Percentiles rank a stretch among this genome's conserved stretches.
Evolutionary conservation across 2,888 invertebrate species (phyloP).

Genomic region (Pyrrhia umbra): DNA sequence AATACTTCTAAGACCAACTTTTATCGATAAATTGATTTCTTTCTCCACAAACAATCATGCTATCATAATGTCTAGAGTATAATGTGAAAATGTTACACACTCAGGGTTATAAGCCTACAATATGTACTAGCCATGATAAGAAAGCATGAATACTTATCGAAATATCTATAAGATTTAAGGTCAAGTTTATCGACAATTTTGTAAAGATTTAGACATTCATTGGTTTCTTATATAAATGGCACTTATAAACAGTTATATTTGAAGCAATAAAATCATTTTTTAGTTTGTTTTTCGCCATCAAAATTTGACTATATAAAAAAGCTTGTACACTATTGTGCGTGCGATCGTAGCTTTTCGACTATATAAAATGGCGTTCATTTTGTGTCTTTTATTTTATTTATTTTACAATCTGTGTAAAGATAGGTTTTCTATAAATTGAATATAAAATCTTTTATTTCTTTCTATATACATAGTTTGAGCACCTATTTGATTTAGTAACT

Average conservation of each 20-base stretch:
- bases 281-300: conserved; percentile 1
- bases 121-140: too few species aligned
- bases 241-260: conserved; percentile 22
- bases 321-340: background rate
- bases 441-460: conserved; percentile 31
- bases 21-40: too few species aligned
- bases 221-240: conserved; percentile 41
- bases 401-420: conserved; percentile 1
- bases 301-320: conserved; percentile 20
- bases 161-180: background rate
- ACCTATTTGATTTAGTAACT: conserved; percentile 53
- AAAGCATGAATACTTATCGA: too few species aligned
- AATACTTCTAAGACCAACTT: too few species aligned
- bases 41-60: too few species aligned
- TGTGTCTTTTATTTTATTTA: background rate
- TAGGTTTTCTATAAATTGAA: conserved; percentile 32
- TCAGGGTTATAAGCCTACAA: too few species aligned
- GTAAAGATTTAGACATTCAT: conserved; percentile 17
- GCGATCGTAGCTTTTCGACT: too few species aligned
- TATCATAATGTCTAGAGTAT: too few species aligned
- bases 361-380: background rate
- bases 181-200: background rate
- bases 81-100: too few species aligned
- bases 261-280: background rate
- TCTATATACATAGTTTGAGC: conserved; percentile 53